Evolutionary conservation across 1,140 invertebrate species (phyloP).

Genomic region (Cherax quadricarinatus): DNA sequence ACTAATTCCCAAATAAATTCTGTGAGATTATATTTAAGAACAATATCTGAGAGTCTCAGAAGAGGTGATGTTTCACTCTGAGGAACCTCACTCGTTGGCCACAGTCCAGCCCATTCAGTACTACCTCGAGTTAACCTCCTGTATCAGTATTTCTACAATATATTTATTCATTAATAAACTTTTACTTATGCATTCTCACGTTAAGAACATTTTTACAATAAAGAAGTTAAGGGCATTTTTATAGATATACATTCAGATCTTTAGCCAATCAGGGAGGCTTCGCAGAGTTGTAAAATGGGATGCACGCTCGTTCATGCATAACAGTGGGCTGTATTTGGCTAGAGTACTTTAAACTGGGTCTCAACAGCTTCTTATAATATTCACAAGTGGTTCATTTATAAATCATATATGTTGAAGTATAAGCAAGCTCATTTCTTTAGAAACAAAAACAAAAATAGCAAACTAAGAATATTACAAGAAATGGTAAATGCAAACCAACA

Average conservation of each 20-base stretch:
- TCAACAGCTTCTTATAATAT: neutral
- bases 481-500: neutral
- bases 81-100: conserved; percentile 17
- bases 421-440: neutral
- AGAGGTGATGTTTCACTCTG: conserved; percentile 29
- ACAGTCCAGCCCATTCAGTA: neutral
- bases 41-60: conserved; percentile 25
- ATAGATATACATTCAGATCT: neutral
- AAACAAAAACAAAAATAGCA: neutral
- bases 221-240: neutral
- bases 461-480: neutral
- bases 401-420: neutral
- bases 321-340: conserved; percentile 19
- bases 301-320: conserved; percentile 22
- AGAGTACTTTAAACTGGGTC: conserved; percentile 4
- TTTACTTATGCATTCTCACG: neutral
- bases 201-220: neutral
- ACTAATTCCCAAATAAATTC: no score
- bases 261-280: conserved; percentile 12
- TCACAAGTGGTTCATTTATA: neutral
- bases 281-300: conserved; percentile 15
- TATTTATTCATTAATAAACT: neutral
- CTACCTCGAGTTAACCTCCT: neutral
- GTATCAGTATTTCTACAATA: neutral
- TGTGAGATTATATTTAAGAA: neutral